These are phyloP conservation scores for Gallinago stenura DNA, from an alignment of 2,797 vertebrate species.

Conservation along the genomic window DNA sequence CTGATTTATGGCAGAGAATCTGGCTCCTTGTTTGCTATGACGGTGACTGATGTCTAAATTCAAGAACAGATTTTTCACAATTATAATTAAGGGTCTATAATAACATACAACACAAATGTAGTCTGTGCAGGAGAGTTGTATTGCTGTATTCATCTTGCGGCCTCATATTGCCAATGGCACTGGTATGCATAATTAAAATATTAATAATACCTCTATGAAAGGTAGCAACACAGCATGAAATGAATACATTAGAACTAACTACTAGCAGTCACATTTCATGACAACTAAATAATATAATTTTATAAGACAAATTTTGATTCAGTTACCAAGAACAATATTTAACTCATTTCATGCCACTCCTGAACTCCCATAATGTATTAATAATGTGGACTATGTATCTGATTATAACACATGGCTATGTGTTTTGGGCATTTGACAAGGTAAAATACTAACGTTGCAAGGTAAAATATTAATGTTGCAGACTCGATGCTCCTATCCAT, in stretches of 20 bases:
- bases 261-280: background rate
- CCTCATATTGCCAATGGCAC: conserved; percentile 39
- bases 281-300: background rate
- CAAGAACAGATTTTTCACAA: background rate
- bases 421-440: background rate
- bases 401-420: background rate
- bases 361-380: background rate
- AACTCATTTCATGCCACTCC: background rate
- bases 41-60: background rate
- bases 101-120: background rate
- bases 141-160: conserved; percentile 18
- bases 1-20: background rate
- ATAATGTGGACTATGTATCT: background rate
- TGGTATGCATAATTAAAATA: conserved; percentile 48
- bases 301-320: background rate
- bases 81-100: conserved; percentile 25
- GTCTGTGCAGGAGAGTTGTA: background rate
- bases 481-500: background rate
- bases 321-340: background rate
- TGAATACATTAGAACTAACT: background rate
- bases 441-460: background rate
- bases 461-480: background rate
- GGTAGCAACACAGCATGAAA: conserved; percentile 15
- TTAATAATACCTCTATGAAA: conserved; percentile 47
- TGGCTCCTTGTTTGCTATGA: background rate